Conservation (phyloP, 2,113 vertebrate species). For the Rhinopomastus cyanomelas region DNA sequence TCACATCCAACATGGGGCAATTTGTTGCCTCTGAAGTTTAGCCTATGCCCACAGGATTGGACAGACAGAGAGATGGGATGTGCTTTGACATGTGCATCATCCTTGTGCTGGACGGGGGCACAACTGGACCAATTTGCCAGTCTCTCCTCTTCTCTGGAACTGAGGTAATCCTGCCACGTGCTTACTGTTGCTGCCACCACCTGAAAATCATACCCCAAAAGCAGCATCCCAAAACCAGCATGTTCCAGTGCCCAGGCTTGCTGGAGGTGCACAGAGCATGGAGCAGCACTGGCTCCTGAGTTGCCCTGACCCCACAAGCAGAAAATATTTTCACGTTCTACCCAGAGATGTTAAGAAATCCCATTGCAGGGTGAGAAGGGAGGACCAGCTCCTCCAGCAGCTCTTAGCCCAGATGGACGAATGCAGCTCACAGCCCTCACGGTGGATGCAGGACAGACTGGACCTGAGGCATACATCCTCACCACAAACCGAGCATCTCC, state of each 20-base stretch:
- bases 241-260: fast-evolving
- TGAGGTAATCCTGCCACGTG: background rate
- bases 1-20: background rate
- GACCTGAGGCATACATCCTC: background rate
- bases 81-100: background rate
- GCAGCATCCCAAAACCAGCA: background rate
- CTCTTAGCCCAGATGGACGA: background rate
- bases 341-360: background rate
- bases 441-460: fast-evolving
- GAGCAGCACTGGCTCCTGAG: background rate
- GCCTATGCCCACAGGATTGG: no score
- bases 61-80: background rate
- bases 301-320: background rate
- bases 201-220: background rate
- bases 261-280: fast-evolving
- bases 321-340: background rate
- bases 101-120: background rate
- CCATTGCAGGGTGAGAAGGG: fast-evolving
- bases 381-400: background rate
- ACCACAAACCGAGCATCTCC: background rate
- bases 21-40: background rate
- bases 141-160: background rate
- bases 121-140: background rate
- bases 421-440: fast-evolving
- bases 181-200: background rate